Evolutionary conservation across 2,888 invertebrate genomes (phyloP), one percentile per base, ranked within the genome.

Genomic region (Ditylenchus weischeri): DNA sequence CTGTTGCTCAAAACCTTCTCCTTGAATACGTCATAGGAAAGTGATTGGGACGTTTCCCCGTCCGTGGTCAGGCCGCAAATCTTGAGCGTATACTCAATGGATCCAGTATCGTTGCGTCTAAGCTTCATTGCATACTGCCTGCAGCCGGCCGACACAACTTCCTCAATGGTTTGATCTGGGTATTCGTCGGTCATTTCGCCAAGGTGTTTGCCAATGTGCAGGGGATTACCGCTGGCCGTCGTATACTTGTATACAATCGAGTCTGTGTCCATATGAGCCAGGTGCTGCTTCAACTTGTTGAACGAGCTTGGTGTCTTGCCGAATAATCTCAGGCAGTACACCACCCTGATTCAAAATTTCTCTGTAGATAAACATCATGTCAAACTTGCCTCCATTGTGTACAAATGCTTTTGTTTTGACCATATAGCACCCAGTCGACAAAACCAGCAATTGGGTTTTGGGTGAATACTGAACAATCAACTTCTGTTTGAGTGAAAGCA

Each of bases 361-460:
- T 38, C 60, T 65, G 1, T 49, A 50, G 60, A 65, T 8, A 64
- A 43, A n/a, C 21, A 47, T 0, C 58, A 57, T 65, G 29, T 65
- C 65, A 59, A 38, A 65, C 10, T 61, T 59, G 13, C 60, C 59
- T 8, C 65, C 65, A 23, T 35, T 47, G 15, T 58, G 65, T 13
- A 43, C 60, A 38, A 60, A 64, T 0, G 54, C 51, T 18, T 43
- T 18, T n/a, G 64, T 60, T 0, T 21, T 13, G 36, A 57, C 15
- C 19, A 21, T 15, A 51, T 11, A 65, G 66, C 8, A 65, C 15
- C 66, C 66, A 65, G 2, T 48, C 21, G 7, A 49, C 62, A 66
- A 65, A 65, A 8, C 19, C 63, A 38, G 23, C 64, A 36, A 65
- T 21, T 6, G 66, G 66, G 10, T 29, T 18, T 8, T 2, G 13